Percentiles rank a stretch among this genome's conserved stretches.
These are phyloP conservation scores for Morone saxatilis DNA, from an alignment of 2,113 vertebrate genomes.

Conservation along the genomic window DNA sequence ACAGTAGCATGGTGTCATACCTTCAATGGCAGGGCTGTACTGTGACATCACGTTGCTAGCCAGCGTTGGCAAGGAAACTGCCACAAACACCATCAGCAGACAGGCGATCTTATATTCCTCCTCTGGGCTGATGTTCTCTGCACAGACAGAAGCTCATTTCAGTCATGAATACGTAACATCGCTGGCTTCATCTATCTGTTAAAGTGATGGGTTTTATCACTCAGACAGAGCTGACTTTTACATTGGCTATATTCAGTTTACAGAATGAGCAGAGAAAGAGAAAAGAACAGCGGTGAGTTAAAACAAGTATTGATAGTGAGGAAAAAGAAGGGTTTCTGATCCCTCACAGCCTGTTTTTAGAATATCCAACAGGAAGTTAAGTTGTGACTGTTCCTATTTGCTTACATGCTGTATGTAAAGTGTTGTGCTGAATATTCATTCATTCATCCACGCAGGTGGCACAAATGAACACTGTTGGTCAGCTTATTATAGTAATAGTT, in stretches of 20 bases:
- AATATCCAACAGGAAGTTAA: too few species aligned
- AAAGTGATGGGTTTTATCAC: too few species aligned
- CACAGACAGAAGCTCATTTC: neutral
- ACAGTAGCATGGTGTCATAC: slow-evolving; percentile 68
- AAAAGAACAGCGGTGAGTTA: neutral
- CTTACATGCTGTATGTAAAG: too few species aligned
- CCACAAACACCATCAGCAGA: slow-evolving; percentile 99
- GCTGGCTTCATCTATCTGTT: neutral
- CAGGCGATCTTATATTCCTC: slow-evolving; percentile 99
- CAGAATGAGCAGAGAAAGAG: neutral
- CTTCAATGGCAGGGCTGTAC: slow-evolving; percentile 98
- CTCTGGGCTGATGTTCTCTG: slow-evolving; percentile 99
- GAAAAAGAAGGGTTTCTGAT: neutral
- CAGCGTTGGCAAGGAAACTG: slow-evolving; percentile 95
- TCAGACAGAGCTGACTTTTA: neutral
- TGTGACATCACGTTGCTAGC: slow-evolving; percentile 99
- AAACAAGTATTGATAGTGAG: neutral
- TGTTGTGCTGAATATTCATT: too few species aligned
- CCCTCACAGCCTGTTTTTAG: neutral
- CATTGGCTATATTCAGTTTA: neutral
- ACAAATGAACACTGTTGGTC: neutral
- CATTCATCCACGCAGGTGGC: too few species aligned
- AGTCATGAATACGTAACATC: neutral
- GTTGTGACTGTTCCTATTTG: too few species aligned
- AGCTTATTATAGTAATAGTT: neutral